These are phyloP conservation scores for Spodoptera litura DNA, from an alignment of 1,140 invertebrate species.

Conservation along the genomic window DNA sequence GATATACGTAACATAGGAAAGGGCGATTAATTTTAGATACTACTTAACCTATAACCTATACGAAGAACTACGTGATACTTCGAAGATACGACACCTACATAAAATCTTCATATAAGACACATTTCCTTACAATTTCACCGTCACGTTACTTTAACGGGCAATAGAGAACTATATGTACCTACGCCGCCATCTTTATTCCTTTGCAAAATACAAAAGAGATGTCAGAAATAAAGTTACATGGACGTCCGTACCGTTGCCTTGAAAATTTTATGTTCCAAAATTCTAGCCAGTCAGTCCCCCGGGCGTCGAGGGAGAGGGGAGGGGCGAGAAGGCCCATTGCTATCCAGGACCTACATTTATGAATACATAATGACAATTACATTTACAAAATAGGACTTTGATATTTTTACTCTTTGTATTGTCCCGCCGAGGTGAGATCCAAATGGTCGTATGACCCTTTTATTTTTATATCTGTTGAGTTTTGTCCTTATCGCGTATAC, in stretches of 20 bases:
- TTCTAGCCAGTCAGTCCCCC: constrained; percentile 22
- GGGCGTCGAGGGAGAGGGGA: neutral
- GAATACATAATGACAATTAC: constrained; percentile 55
- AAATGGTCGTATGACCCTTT: constrained; percentile 12
- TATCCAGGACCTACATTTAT: constrained; percentile 44
- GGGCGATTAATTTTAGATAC: too few species aligned
- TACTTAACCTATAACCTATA: too few species aligned
- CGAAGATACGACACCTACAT: neutral
- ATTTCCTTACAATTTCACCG: neutral
- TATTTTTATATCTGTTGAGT: constrained; percentile 35
- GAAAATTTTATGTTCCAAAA: constrained; percentile 40
- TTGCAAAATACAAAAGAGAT: constrained; percentile 7
- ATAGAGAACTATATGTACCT: constrained; percentile 1
- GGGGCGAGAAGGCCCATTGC: constrained; percentile 18
- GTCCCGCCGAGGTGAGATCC: constrained; percentile 15
- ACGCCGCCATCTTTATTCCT: constrained; percentile 11
- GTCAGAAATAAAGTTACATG: constrained; percentile 33
- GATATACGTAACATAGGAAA: too few species aligned
- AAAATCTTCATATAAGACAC: neutral
- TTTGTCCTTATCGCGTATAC: constrained; percentile 1
- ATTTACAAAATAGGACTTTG: constrained; percentile 51
- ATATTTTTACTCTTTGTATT: constrained; percentile 36
- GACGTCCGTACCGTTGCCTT: neutral
- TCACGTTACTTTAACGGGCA: neutral
- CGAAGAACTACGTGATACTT: neutral